These are phyloP conservation scores for Embidobia sp. DNA, from an alignment of 2,888 invertebrate species.

Conservation along the genomic window DNA sequence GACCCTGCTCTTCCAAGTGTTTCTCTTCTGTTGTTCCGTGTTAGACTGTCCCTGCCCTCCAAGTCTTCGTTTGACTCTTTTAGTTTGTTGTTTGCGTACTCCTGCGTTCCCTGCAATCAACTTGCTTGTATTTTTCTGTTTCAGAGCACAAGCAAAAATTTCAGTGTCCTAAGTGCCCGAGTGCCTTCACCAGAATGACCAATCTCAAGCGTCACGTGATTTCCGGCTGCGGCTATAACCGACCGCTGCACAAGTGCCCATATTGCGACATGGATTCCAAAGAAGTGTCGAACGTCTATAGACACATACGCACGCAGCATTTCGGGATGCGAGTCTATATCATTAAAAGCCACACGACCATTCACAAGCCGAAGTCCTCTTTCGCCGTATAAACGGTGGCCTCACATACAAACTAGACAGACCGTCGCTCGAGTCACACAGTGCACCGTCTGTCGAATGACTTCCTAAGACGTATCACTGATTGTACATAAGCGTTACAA, in stretches of 20 bases:
- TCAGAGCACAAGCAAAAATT: conserved; percentile 59
- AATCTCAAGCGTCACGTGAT: conserved; percentile 67
- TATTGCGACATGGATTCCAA: conserved; percentile 73
- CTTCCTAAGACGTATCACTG: not conserved
- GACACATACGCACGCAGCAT: conserved; percentile 74
- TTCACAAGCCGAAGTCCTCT: conserved; percentile 30
- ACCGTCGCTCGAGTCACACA: too few relatives aligned
- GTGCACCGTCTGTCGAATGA: too few relatives aligned
- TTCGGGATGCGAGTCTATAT: conserved; percentile 72
- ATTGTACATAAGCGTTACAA: conserved; percentile 51
- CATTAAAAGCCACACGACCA: conserved; percentile 60
- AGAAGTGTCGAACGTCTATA: conserved; percentile 72
- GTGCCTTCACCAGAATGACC: conserved; percentile 62
- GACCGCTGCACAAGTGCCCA: conserved; percentile 76
- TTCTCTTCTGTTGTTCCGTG: too few relatives aligned
- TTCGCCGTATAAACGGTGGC: conserved; percentile 19
- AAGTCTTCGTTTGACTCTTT: not conserved
- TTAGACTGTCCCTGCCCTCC: too few relatives aligned
- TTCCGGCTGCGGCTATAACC: conserved; percentile 77
- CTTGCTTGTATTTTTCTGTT: conserved; percentile 53
- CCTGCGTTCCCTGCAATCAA: conserved; percentile 18
- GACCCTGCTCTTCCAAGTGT: too few relatives aligned
- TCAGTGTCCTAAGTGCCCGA: conserved; percentile 71
- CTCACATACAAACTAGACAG: too few relatives aligned
- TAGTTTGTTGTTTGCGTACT: conserved; percentile 14